Evolutionary conservation across 2,888 invertebrate species (phyloP).

Genomic region (Ischnura elegans): DNA sequence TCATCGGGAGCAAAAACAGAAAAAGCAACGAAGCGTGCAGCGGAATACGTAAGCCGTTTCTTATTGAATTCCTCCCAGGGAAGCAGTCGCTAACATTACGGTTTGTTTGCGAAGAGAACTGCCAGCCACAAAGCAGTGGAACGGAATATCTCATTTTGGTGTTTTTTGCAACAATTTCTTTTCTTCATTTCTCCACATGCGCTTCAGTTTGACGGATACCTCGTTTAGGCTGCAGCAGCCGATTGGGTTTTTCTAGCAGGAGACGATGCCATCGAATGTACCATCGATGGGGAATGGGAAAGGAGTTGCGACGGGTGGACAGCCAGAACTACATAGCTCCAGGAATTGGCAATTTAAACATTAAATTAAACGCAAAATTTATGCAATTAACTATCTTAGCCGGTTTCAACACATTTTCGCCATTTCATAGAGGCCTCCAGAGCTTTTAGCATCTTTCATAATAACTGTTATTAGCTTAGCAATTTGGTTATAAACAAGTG

Average conservation of each 20-base stretch:
- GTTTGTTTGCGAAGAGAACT: background rate
- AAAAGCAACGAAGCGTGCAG: background rate
- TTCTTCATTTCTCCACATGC: background rate
- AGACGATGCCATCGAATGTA: background rate
- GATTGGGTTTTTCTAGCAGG: background rate
- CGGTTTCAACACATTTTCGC: no score
- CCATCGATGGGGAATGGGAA: background rate
- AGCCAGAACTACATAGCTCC: no score
- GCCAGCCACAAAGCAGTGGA: background rate
- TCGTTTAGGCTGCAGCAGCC: background rate
- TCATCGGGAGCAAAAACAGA: background rate
- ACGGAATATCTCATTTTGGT: background rate
- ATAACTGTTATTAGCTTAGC: no score
- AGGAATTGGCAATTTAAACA: no score
- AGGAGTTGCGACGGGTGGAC: no score
- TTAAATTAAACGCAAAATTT: no score
- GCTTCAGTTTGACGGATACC: background rate
- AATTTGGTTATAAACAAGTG: no score
- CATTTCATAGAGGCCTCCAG: no score
- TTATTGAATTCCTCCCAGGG: background rate
- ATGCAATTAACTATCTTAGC: no score
- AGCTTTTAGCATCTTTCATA: no score
- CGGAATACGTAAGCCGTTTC: background rate
- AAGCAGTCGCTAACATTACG: background rate
- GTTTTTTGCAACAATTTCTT: background rate